Conservation (phyloP, 2,888 invertebrate species). For the Auanema sp. region DNA sequence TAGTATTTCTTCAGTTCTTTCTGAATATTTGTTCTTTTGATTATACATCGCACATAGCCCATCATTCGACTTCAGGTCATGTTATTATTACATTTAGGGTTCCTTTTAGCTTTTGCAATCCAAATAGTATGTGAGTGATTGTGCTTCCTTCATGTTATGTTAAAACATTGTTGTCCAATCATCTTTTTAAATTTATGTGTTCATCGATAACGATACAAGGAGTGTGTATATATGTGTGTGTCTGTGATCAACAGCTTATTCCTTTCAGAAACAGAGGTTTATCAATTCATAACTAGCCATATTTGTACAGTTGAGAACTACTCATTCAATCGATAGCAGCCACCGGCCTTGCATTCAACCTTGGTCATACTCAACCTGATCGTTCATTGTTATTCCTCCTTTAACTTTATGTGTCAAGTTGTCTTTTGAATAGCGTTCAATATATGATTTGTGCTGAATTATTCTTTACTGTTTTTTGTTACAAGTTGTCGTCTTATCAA, state of each 20-base stretch:
- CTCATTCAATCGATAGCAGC: too few species aligned
- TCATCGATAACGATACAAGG: too few species aligned
- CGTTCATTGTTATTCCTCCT: too few species aligned
- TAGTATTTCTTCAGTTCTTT: background rate
- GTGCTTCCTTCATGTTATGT: background rate
- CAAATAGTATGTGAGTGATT: background rate
- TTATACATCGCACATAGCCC: background rate
- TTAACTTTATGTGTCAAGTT: too few species aligned
- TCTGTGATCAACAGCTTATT: background rate
- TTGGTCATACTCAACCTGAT: too few species aligned
- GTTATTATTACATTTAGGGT: slow-evolving; percentile 2
- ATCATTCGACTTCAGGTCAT: background rate
- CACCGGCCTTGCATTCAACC: too few species aligned
- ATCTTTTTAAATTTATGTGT: background rate
- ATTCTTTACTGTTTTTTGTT: background rate
- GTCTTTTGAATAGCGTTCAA: background rate
- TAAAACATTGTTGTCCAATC: slow-evolving; percentile 3
- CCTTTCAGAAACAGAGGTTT: too few species aligned
- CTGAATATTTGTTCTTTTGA: slow-evolving; percentile 1
- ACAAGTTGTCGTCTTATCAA: slow-evolving; percentile 3
- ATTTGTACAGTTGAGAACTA: too few species aligned
- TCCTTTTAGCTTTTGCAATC: background rate
- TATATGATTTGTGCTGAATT: background rate
- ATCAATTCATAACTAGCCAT: too few species aligned
- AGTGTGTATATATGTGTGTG: background rate